Conservation (phyloP, 2,797 vertebrate genomes). For the Cirrhinus mrigala region DNA sequence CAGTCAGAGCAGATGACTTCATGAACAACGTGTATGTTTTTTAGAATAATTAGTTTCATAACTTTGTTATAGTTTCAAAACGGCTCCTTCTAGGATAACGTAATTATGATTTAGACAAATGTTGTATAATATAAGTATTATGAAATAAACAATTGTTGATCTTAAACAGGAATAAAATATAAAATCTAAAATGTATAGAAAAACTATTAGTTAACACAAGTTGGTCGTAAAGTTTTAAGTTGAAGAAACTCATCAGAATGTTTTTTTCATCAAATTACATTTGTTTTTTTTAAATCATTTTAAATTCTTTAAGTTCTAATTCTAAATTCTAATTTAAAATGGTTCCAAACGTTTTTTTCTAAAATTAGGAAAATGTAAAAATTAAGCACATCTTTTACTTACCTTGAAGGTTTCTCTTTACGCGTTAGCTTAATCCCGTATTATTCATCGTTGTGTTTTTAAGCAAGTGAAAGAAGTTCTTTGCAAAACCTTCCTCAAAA, state of each 20-base stretch:
- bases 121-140: too few species aligned
- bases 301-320: too few species aligned
- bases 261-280: background rate
- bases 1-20: constrained; percentile 32
- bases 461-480: constrained; percentile 4
- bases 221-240: too few species aligned
- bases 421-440: background rate
- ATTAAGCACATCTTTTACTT: background rate
- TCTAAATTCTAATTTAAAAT: background rate
- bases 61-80: background rate
- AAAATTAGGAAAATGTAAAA: background rate
- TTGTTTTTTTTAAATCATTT: too few species aligned
- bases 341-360: background rate
- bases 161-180: background rate
- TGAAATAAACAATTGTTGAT: background rate
- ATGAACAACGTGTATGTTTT: background rate
- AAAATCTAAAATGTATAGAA: background rate
- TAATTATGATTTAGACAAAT: constrained; percentile 1
- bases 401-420: constrained; percentile 35
- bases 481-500: background rate
- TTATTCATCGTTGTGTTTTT: background rate
- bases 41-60: background rate
- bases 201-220: too few species aligned
- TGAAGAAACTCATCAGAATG: background rate
- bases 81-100: background rate